These are phyloP conservation scores for Nannoperca obscura DNA, from an alignment of 2,797 vertebrate genomes.

Conservation along the genomic window DNA sequence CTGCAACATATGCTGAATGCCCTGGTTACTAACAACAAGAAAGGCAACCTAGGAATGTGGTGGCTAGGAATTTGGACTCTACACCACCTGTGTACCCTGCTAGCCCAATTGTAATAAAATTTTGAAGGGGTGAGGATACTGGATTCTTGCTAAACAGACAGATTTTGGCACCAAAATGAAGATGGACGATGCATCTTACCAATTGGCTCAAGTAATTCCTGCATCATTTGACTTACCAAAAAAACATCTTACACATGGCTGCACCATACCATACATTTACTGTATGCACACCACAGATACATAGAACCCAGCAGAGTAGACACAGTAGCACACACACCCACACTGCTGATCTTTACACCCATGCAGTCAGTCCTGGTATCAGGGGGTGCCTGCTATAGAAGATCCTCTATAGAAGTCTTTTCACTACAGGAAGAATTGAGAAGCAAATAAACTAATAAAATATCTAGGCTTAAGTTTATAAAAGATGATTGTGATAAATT, in stretches of 20 bases:
- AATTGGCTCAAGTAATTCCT: neutral
- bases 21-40: neutral
- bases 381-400: conserved; percentile 87
- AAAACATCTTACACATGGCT: neutral
- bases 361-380: conserved; percentile 77
- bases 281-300: neutral
- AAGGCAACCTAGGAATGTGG: neutral
- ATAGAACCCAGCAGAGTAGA: neutral
- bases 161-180: neutral
- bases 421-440: conserved; percentile 82
- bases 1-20: neutral
- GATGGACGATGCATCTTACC: neutral
- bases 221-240: neutral
- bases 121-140: neutral
- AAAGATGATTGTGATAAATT: conserved; percentile 24
- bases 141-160: neutral
- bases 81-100: neutral
- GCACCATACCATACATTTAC: neutral
- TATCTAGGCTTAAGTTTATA: neutral
- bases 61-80: neutral
- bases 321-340: conserved; percentile 5
- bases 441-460: neutral
- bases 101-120: neutral
- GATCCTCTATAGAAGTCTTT: conserved; percentile 90
- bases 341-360: conserved; percentile 33